Conservation (phyloP, 2,797 vertebrate species). For the Argya squamiceps region DNA sequence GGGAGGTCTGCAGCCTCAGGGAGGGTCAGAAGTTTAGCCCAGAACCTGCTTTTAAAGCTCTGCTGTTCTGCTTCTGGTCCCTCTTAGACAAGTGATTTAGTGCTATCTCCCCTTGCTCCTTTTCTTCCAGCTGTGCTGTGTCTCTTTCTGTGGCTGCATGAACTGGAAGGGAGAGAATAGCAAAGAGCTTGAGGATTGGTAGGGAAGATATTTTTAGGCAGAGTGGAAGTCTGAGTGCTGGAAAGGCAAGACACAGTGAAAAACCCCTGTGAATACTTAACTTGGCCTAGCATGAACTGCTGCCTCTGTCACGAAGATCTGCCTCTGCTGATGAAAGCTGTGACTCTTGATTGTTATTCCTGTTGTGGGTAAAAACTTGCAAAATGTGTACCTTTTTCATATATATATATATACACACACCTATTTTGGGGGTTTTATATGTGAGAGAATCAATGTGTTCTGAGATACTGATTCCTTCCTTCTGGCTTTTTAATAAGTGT, state of each 20-base stretch:
- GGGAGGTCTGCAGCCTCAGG: neutral
- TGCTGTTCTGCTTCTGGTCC: neutral
- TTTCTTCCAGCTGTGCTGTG: neutral
- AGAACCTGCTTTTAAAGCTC: neutral
- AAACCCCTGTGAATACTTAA: neutral
- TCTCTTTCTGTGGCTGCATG: neutral
- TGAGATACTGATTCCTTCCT: neutral
- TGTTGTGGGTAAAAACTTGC: neutral
- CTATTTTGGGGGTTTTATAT: neutral
- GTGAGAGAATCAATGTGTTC: neutral
- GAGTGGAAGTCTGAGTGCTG: neutral
- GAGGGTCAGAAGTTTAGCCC: neutral
- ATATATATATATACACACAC: neutral
- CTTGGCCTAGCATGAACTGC: neutral
- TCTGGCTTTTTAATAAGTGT: neutral
- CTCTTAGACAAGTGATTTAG: neutral
- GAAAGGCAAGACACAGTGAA: neutral
- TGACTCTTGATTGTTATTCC: neutral
- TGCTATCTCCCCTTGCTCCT: neutral
- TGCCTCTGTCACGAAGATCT: neutral
- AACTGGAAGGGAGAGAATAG: neutral
- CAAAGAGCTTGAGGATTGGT: neutral
- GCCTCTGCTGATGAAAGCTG: neutral
- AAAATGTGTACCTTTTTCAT: neutral
- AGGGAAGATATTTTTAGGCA: conserved; percentile 30